Conservation (phyloP, 1,140 invertebrate species). For the Papilio polyxenes region DNA sequence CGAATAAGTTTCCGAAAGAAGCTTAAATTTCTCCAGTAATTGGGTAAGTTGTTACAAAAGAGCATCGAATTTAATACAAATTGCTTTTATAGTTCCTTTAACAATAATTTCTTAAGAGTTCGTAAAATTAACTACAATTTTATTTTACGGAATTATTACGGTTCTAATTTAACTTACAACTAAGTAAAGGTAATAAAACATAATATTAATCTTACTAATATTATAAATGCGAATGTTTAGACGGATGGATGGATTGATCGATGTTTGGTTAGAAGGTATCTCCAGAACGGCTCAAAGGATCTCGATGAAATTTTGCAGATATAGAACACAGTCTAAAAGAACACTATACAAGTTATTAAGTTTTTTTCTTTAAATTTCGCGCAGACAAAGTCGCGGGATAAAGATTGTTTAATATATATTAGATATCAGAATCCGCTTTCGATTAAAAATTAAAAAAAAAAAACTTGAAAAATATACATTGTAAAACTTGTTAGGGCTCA, state of each 20-base stretch:
- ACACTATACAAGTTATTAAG: too few species aligned
- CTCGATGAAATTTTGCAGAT: too few species aligned
- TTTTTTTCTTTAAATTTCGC: too few species aligned
- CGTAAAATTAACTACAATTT: neutral
- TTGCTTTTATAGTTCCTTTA: slow-evolving; percentile 11
- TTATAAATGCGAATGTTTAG: too few species aligned
- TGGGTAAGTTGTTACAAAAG: slow-evolving; percentile 24
- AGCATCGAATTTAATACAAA: slow-evolving; percentile 35
- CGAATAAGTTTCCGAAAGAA: slow-evolving; percentile 50
- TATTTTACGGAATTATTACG: neutral
- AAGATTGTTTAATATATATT: too few species aligned
- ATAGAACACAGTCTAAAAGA: too few species aligned
- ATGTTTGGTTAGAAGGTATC: too few species aligned
- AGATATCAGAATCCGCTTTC: neutral
- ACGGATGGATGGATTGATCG: too few species aligned
- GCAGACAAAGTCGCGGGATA: too few species aligned
- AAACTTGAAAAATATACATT: neutral
- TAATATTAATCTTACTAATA: too few species aligned
- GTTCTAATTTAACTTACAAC: neutral
- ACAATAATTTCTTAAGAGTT: neutral
- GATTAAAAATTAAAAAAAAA: neutral
- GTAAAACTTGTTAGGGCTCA: neutral
- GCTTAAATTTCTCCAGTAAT: slow-evolving; percentile 42
- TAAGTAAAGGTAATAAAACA: neutral
- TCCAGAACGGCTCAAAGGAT: too few species aligned